A percentile compares a stretch with the other conserved stretches of the same genome.
Evolutionary conservation across 2,113 vertebrate species (phyloP).

Genomic region (Dendrocopos noguchii): DNA sequence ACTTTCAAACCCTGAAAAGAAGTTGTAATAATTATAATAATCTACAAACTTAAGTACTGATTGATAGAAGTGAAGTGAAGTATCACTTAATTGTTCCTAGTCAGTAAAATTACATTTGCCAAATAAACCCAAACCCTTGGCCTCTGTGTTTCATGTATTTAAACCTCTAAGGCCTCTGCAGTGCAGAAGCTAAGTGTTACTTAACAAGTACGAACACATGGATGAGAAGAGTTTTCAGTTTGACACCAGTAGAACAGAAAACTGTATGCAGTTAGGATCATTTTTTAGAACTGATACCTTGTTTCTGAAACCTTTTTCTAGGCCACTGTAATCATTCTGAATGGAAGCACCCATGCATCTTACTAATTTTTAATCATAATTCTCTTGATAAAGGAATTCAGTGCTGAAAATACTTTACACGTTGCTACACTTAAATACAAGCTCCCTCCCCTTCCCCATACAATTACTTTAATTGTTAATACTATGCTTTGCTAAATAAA

Average conservation of each 20-base stretch:
- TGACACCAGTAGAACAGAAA: background rate
- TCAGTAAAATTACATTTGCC: background rate
- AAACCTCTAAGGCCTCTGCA: background rate
- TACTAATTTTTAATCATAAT: background rate
- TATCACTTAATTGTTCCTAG: background rate
- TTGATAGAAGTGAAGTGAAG: background rate
- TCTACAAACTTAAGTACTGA: background rate
- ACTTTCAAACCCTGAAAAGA: conserved; percentile 86
- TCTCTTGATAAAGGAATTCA: background rate
- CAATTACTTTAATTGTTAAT: conserved; percentile 27
- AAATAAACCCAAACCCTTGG: background rate
- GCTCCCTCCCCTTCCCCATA: background rate
- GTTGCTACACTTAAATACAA: background rate
- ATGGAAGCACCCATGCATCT: background rate
- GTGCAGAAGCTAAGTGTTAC: background rate
- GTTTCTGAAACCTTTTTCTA: background rate
- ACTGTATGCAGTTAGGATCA: accelerated
- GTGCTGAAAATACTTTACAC: background rate
- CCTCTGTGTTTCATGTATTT: background rate
- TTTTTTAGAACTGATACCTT: background rate
- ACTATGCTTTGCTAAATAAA: conserved; percentile 25
- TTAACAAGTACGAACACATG: background rate
- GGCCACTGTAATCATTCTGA: background rate
- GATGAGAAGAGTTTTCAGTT: background rate
- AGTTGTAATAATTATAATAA: background rate